Evolutionary conservation across 1,140 invertebrate species (phyloP), one percentile per base, ranked within the genome.

Genomic region (Drosophila bocqueti): DNA sequence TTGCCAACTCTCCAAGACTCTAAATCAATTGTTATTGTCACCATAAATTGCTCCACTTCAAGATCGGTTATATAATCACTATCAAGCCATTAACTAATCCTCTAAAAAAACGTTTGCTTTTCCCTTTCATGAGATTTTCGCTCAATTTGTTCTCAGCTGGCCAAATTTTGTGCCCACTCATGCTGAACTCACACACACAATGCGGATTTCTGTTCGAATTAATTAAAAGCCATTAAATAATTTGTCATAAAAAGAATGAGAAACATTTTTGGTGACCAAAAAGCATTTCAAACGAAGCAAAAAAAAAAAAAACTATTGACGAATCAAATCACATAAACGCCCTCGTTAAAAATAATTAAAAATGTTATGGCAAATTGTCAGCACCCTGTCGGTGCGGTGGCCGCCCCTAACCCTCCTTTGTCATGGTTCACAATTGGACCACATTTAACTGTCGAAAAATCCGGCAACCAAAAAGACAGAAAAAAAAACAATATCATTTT

Each of bases 311-410:
- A 52, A 52, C 10, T 13, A 26, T 24, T 42, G 76, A 43, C 69
- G 68, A 43, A 75, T 68, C 65, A 75, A 89, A 81, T 87, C 84
- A 90, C 77, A 87, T 87, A 87, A 89, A 89, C 81, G 85, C 85
- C 81, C 85, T 90, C 85, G 85, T 89, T 89, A 85, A 89, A 90
- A 81, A 81, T 81, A 84, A 89, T 90, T 90, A 90, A 90, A 90
- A 90, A 85, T 90, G 71, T 90, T 82, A 89, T 84, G 86, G 85
- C 87, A 82, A 84, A 90, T 90, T 90, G 85, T 90, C 85, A 80
- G 81, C 85, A 75, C 82, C 75, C 85, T 74, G 85, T 89, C 76
- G 40, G 10, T 46, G 15, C 76, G 40, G 7, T 47, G 15, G 24
- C 52, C 49, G n/a, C n/a, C 50, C 50, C 50, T n/a, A 38, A 5